Evolutionary conservation across 2,113 vertebrate species (phyloP).

Genomic region (Hypomesus transpacificus): DNA sequence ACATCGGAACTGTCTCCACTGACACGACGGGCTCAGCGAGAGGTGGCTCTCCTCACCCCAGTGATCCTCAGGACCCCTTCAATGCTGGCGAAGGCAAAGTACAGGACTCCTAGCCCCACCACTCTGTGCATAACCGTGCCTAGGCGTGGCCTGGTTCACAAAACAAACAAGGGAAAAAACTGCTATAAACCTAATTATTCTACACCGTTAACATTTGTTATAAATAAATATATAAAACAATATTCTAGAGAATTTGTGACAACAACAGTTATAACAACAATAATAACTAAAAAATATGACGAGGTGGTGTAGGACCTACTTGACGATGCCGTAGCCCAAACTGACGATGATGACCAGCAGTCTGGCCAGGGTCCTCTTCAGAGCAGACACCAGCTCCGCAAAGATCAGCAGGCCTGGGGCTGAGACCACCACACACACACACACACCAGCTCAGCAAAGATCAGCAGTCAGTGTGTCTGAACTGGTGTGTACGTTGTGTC

Average conservation of each 20-base stretch:
- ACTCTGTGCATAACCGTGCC: constrained; percentile 86
- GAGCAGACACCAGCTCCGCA: constrained; percentile 80
- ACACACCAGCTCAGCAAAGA: not conserved
- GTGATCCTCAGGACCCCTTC: constrained; percentile 82
- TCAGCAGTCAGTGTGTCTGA: no score
- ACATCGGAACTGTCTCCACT: no score
- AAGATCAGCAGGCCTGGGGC: constrained; percentile 80
- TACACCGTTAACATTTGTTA: no score
- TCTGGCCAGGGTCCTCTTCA: constrained; percentile 84
- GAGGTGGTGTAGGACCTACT: constrained; percentile 66
- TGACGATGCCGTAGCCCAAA: constrained; percentile 87
- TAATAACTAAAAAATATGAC: not conserved
- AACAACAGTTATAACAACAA: not conserved
- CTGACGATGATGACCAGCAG: constrained; percentile 87
- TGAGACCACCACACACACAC: constrained; percentile 34
- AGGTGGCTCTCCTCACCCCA: constrained; percentile 70
- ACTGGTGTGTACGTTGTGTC: no score
- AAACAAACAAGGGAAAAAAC: not conserved
- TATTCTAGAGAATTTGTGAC: no score
- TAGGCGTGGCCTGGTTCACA: constrained; percentile 73
- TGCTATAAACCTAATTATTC: no score
- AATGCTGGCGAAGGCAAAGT: constrained; percentile 78
- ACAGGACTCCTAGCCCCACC: constrained; percentile 79
- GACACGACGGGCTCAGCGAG: no score
- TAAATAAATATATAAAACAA: no score